phyloP scores from a whole-genome alignment of 1,140 invertebrate species.

The Neotoxoptera formosana region DNA sequence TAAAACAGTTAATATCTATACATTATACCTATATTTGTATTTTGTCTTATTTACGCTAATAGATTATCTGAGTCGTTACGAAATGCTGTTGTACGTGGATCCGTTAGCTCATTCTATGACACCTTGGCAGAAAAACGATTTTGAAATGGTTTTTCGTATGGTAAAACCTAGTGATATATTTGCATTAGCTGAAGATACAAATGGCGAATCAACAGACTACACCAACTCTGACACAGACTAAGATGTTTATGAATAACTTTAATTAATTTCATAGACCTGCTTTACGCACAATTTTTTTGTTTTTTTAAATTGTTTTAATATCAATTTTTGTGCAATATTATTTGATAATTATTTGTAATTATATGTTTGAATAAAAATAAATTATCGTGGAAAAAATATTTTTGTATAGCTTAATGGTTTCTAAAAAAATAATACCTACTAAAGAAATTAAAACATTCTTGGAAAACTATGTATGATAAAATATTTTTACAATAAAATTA shows the following conservation, averaged over 20 bases:
- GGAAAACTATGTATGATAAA: background rate
- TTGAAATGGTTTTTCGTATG: constrained; percentile 48
- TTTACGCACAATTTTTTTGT: background rate
- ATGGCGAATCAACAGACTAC: constrained; percentile 43
- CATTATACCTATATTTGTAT: background rate
- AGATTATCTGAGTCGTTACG: constrained; percentile 45
- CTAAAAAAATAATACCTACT: background rate
- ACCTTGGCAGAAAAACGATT: constrained; percentile 44
- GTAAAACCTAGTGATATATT: constrained; percentile 37
- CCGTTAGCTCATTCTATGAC: constrained; percentile 3
- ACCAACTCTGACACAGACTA: constrained; percentile 47
- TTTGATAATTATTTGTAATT: background rate
- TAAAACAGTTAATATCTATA: background rate
- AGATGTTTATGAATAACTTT: background rate
- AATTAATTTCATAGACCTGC: background rate
- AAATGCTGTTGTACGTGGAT: constrained; percentile 45
- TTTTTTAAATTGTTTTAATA: background rate
- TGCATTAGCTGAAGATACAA: background rate
- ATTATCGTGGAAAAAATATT: background rate
- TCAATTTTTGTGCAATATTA: background rate
- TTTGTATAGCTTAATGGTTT: background rate
- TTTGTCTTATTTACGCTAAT: background rate
- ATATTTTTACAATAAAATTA: background rate
- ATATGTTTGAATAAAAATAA: constrained; percentile 11
- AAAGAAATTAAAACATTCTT: background rate